Percentiles rank a stretch among this genome's conserved stretches.
phyloP scores from a whole-genome alignment of 2,888 invertebrate species.

The Sinohyriopsis cumingii region DNA sequence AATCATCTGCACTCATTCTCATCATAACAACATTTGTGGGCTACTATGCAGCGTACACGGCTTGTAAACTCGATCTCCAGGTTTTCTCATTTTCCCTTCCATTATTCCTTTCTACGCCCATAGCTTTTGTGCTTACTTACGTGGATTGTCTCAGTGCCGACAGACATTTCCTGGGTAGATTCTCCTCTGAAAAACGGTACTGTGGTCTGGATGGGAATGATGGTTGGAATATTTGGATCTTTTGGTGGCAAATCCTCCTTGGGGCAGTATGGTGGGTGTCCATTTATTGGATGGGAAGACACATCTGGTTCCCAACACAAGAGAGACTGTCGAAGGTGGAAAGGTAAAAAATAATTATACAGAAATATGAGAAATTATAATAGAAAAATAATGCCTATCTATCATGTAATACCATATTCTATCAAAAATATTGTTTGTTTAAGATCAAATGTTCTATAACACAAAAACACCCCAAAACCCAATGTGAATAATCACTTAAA shows the following conservation, averaged over 20 bases:
- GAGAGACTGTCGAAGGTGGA: slow-evolving; percentile 64
- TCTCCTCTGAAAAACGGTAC: slow-evolving; percentile 19
- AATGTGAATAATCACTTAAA: too few relatives aligned
- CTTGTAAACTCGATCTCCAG: slow-evolving; percentile 74
- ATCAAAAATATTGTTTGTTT: too few relatives aligned
- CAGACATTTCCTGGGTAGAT: slow-evolving; percentile 4
- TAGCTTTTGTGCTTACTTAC: slow-evolving; percentile 34
- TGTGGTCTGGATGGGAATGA: slow-evolving; percentile 4
- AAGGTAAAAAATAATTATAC: slow-evolving; percentile 29
- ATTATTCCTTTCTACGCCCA: slow-evolving; percentile 69
- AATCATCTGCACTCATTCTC: slow-evolving; percentile 31
- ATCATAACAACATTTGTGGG: slow-evolving; percentile 40
- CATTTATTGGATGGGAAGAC: slow-evolving; percentile 60
- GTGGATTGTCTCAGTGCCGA: slow-evolving; percentile 24
- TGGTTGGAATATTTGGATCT: not conserved
- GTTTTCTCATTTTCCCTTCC: slow-evolving; percentile 71
- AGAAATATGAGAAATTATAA: too few relatives aligned
- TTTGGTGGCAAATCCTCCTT: slow-evolving; percentile 23
- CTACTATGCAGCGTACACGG: slow-evolving; percentile 73
- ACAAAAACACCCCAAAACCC: too few relatives aligned
- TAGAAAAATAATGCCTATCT: too few relatives aligned
- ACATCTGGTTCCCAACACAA: slow-evolving; percentile 62
- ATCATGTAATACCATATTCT: too few relatives aligned
- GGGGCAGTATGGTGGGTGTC: slow-evolving; percentile 57
- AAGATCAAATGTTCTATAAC: too few relatives aligned